Evolutionary conservation across 2,797 vertebrate species (phyloP).

Genomic region (Austrolebias charrua): DNA sequence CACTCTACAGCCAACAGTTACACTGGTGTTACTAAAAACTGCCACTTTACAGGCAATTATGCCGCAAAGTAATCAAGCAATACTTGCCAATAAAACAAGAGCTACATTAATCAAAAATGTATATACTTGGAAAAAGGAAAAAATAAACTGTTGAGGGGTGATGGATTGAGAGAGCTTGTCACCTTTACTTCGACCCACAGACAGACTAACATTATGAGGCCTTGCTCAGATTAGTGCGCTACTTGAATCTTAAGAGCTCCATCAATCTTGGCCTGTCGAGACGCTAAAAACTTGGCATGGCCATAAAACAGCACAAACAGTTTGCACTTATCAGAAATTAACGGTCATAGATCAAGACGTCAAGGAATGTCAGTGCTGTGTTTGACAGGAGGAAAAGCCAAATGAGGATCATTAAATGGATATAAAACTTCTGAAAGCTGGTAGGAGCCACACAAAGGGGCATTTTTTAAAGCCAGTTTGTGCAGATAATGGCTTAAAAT

Average conservation of each 20-base stretch:
- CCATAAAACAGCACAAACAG: conserved; percentile 50
- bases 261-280: conserved; percentile 67
- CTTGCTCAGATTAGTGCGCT: conserved; percentile 27
- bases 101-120: conserved; percentile 28
- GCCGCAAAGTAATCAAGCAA: conserved; percentile 27
- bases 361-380: conserved; percentile 40
- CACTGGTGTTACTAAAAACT: conserved; percentile 71
- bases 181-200: conserved; percentile 44
- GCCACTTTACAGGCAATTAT: conserved; percentile 39
- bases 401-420: conserved; percentile 61
- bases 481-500: conserved; percentile 24
- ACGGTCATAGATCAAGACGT: conserved; percentile 42
- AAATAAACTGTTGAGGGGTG: conserved; percentile 23
- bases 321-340: conserved; percentile 71
- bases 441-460: conserved; percentile 22
- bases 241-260: conserved; percentile 37
- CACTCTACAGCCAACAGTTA: conserved; percentile 67
- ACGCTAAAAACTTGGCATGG: conserved; percentile 58
- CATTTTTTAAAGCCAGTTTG: conserved; percentile 20
- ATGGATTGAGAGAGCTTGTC: conserved; percentile 36
- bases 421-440: conserved; percentile 47
- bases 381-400: conserved; percentile 38
- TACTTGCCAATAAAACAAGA: conserved; percentile 34
- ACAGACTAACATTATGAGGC: conserved; percentile 27
- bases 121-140: conserved; percentile 23